Conservation (phyloP, 2,888 invertebrate species). For the Hyposoter dolosus region DNA sequence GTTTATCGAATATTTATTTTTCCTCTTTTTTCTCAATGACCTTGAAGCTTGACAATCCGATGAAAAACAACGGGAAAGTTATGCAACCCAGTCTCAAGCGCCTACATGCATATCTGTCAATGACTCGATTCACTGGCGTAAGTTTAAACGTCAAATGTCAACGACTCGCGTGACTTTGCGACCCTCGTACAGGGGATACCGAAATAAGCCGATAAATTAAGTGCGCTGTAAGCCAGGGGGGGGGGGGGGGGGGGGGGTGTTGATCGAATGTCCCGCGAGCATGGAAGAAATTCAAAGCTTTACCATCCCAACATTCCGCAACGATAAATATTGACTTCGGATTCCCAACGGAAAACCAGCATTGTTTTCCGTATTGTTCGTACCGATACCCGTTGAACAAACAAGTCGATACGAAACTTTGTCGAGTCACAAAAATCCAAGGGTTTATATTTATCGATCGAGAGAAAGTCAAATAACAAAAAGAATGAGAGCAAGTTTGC, state of each 20-base stretch:
- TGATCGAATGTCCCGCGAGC: slow-evolving; percentile 58
- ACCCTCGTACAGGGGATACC: slow-evolving; percentile 7
- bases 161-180: slow-evolving; percentile 52
- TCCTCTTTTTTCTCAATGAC: no score
- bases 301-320: slow-evolving; percentile 11
- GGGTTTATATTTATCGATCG: not conserved
- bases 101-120: slow-evolving; percentile 30
- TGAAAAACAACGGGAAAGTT: no score
- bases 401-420: slow-evolving; percentile 23
- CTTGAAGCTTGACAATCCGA: no score
- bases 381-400: slow-evolving; percentile 21
- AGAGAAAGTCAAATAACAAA: not conserved
- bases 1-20: not conserved
- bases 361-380: slow-evolving; percentile 20
- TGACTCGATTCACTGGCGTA: slow-evolving; percentile 49
- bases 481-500: not conserved
- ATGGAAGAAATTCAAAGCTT: slow-evolving; percentile 57
- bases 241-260: slow-evolving; percentile 18
- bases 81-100: no score
- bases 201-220: slow-evolving; percentile 64
- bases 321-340: slow-evolving; percentile 59
- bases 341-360: slow-evolving; percentile 1
- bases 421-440: not conserved
- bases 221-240: slow-evolving; percentile 15
- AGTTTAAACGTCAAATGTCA: not conserved